These are phyloP conservation scores for Mesorhabditis spiculigera DNA, from an alignment of 2,888 invertebrate genomes.

Conservation along the genomic window DNA sequence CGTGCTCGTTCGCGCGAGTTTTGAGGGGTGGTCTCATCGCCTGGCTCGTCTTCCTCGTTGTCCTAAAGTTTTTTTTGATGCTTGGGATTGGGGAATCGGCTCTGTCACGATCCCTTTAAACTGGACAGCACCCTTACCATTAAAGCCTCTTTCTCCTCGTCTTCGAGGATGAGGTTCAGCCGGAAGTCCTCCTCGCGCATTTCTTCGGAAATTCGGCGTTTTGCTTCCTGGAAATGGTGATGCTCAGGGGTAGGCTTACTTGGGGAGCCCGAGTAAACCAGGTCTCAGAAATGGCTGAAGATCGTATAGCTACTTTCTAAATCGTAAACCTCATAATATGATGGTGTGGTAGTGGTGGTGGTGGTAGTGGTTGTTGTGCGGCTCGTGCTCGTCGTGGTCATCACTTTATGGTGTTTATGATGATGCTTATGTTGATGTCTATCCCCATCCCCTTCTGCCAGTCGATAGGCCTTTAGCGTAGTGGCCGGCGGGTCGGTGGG, in stretches of 20 bases:
- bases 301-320: too few relatives aligned
- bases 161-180: slow-evolving; percentile 6
- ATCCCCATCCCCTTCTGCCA: not conserved
- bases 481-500: slow-evolving; percentile 6
- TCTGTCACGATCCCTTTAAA: not conserved
- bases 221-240: not conserved
- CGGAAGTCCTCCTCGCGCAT: slow-evolving; percentile 1
- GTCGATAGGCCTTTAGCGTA: slow-evolving; percentile 10
- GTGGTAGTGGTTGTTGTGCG: slow-evolving; percentile 15
- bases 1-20: not conserved
- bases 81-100: too few relatives aligned
- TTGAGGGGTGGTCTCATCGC: not conserved
- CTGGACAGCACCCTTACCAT: not conserved
- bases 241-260: too few relatives aligned
- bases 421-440: slow-evolving; percentile 16
- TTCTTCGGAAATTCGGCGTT: slow-evolving; percentile 4
- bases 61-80: too few relatives aligned
- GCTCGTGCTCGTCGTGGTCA: slow-evolving; percentile 14
- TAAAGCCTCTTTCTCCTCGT: not conserved
- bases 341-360: slow-evolving; percentile 10
- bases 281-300: too few relatives aligned
- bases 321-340: not conserved
- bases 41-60: not conserved
- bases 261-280: too few relatives aligned
- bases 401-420: slow-evolving; percentile 14